Evolutionary conservation across 1,140 invertebrate genomes (phyloP), one percentile per base, ranked within the genome.

Genomic region (Drosophila gunungcola): DNA sequence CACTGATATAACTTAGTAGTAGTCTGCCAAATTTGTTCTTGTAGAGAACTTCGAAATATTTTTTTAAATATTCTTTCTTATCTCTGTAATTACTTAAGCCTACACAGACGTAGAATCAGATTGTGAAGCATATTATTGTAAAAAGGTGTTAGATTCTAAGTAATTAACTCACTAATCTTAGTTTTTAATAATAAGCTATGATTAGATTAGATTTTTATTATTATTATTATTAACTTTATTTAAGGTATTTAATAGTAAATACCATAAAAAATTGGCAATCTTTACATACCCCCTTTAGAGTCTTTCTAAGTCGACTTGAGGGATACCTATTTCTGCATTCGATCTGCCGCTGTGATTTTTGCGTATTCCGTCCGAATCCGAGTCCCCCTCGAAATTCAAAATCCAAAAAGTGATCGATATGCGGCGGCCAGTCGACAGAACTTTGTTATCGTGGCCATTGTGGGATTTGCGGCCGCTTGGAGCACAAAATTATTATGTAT

Each of bases 401-500:
- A 46, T 13, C 7, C 51, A 45, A 48, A 70, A 63, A 60, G 70
- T 86, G 82, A 86, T 86, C 79, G 82, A 86, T 88, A 86, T 68
- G 74, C 74, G 74, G 61, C 67, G 80, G 65, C 4, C 58, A 43
- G 53, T 54, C 42, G 36, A 82, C 56, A 64, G 79, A 82, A 82
- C 78, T 39, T 41, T 38, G 53, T 68, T 67, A 70, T 79, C 55
- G 56, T 70, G 53, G 60, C 60, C 57, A 58, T 67, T 51, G 43
- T 67, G 32, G 57, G 53, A 54, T 39, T 45, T 61, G 70, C 45
- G 55, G 61, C 57, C 45, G 67, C 57, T 78, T 72, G 67, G 58
- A 68, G 54, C 52, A 77, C 68, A 84, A 80, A 89, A 89, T 89
- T 89, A 89, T 89, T 89, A 89, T 89, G 84, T 89, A 89, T 89